A percentile compares a stretch with the other conserved stretches of the same genome.
phyloP scores from a whole-genome alignment of 92 coral and sea anemone genomes.

The Paragorgia papillata region DNA sequence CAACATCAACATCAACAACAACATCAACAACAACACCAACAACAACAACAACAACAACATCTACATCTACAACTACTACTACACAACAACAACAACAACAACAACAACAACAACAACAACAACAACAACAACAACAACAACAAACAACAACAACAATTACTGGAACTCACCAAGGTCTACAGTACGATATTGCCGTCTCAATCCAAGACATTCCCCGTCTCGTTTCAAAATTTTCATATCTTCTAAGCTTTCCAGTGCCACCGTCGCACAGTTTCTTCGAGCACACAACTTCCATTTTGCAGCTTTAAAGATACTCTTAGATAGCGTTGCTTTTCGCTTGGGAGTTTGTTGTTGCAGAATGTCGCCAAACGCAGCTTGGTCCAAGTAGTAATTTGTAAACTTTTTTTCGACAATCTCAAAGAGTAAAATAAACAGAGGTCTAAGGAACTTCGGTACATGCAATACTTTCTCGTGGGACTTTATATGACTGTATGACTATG shows the following conservation, averaged over 20 bases:
- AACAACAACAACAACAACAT: too few species aligned
- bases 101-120: too few species aligned
- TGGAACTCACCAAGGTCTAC: constrained; percentile 29
- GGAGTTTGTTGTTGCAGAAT: neutral
- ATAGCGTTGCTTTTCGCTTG: neutral
- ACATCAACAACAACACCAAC: too few species aligned
- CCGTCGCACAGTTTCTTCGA: constrained; percentile 17
- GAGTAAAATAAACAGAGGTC: neutral
- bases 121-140: too few species aligned
- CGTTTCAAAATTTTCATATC: constrained; percentile 9
- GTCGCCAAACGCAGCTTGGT: constrained; percentile 7
- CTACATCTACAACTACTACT: too few species aligned
- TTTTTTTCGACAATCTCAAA: constrained; percentile 1
- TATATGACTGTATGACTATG: too few species aligned
- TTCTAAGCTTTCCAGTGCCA: constrained; percentile 20
- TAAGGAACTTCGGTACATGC: too few species aligned
- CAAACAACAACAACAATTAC: too few species aligned
- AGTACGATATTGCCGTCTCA: constrained; percentile 21
- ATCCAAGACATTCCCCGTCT: constrained; percentile 12
- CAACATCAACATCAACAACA: too few species aligned
- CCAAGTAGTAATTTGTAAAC: constrained; percentile 12
- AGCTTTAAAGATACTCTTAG: neutral
- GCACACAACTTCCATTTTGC: constrained; percentile 12
- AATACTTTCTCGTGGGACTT: too few species aligned
- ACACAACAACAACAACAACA: too few species aligned